A percentile compares a stretch with the other conserved stretches of the same genome.
These are phyloP conservation scores for Plectropomus leopardus DNA, from an alignment of 2,113 vertebrate genomes.

Conservation along the genomic window DNA sequence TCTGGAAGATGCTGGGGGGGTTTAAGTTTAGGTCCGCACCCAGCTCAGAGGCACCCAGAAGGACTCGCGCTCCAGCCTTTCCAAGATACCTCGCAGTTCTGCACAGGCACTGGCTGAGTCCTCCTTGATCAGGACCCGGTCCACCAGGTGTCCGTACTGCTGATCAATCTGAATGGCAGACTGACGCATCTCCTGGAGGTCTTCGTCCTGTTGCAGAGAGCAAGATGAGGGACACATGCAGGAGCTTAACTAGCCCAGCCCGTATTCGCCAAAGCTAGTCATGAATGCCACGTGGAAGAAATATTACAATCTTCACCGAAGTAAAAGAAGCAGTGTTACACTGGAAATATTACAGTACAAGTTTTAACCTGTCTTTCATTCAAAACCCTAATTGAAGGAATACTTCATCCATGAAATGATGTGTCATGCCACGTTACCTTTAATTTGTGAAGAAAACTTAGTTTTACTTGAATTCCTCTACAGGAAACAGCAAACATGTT, in stretches of 20 bases:
- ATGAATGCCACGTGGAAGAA: not conserved
- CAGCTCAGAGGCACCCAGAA: slow-evolving; percentile 93
- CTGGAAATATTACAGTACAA: too few species aligned
- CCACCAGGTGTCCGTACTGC: slow-evolving; percentile 93
- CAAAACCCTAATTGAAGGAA: too few species aligned
- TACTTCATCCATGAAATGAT: too few species aligned
- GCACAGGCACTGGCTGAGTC: slow-evolving; percentile 89
- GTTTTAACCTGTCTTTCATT: too few species aligned
- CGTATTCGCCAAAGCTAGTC: not conserved
- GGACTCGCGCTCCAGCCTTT: slow-evolving; percentile 89
- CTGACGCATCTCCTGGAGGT: slow-evolving; percentile 92
- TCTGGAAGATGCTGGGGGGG: slow-evolving; percentile 6
- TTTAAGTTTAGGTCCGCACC: slow-evolving; percentile 87
- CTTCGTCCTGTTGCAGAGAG: slow-evolving; percentile 87
- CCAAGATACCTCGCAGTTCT: slow-evolving; percentile 89
- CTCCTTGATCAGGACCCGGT: slow-evolving; percentile 91
- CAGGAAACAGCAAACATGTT: too few species aligned
- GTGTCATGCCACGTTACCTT: too few species aligned
- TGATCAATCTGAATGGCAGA: slow-evolving; percentile 93
- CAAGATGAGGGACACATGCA: not conserved
- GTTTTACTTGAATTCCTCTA: too few species aligned
- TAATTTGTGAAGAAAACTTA: too few species aligned
- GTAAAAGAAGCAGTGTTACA: too few species aligned
- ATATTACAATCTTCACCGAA: too few species aligned
- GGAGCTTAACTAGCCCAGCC: not conserved